Evolutionary conservation across 37 sponge, comb jelly and placozoan genomes (phyloP), one percentile per base, ranked within the genome.

Genomic region (Spongia lamella): DNA sequence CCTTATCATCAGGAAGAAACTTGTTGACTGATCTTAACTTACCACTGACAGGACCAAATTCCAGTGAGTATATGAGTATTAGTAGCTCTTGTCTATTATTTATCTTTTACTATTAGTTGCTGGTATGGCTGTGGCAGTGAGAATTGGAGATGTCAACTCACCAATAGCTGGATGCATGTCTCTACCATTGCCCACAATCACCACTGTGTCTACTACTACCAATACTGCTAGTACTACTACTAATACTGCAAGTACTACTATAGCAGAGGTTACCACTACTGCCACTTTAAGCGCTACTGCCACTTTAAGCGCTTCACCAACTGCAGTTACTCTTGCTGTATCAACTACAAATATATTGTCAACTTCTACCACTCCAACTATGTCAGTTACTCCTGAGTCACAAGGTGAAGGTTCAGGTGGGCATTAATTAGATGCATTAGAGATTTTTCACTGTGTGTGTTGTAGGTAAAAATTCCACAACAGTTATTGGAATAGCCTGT

Each of bases 11-110:
- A 32, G 47, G 9, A 9, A 51, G 70, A 17, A 64, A 49, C 30
- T 80, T 86, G 4, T 77, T 87, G 72, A 86, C 83, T 34, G 92
- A 91, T 53, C 76, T 75, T 20, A 70, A 75, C 55, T 80, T 91
- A 19, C 88, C 92, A 21, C 84, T 91, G 21, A 69, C 77, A 51
- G 92, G 92, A 36, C 68, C 70, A 0, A 14, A 78, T 11, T 49
- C 84, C 57, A 72, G 87, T 86, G 40, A 33, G 55, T 36, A 21
- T 3, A 13, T 21, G 22, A 15, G 17, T 67, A 4, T 7, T 1
- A 1, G 3, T 64, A 58, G 5, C 5, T 5, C 5, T 13, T 43
- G 47, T 9, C 47, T 13, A 13, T 5, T 9, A 43, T 43, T 43
- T 43, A 13, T 43, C 9, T 43, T 43, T 43, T 9, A 13, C 7